phyloP scores from a whole-genome alignment of 2,888 invertebrate species.

The Aleiodes leptofemur region DNA sequence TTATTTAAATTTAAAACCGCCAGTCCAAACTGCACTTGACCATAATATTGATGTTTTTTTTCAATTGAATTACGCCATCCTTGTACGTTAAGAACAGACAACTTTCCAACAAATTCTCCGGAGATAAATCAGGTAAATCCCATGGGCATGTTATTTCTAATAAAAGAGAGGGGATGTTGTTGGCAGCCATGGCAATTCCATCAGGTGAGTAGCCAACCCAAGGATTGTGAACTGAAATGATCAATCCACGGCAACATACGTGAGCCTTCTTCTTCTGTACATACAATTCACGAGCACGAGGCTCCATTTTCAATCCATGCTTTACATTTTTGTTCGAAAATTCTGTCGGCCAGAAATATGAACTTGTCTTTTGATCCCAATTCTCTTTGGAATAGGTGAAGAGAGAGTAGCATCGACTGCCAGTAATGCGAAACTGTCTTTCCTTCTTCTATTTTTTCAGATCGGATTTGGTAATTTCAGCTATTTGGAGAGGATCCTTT shows the following conservation, averaged over 20 bases:
- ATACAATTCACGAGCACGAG: not conserved
- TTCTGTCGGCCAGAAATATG: not conserved
- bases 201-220: constrained; percentile 15
- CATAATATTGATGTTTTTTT: constrained; percentile 1
- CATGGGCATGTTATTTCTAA: constrained; percentile 13
- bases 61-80: too few relatives aligned
- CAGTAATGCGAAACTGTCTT: not conserved
- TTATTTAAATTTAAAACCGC: not conserved
- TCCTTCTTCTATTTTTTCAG: not conserved
- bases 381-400: not conserved
- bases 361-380: not conserved
- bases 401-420: not conserved
- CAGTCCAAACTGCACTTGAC: constrained; percentile 26
- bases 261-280: not conserved
- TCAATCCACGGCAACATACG: not conserved
- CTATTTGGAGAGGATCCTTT: not conserved
- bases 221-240: not conserved
- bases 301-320: not conserved
- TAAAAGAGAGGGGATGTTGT: not conserved
- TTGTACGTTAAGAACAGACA: too few relatives aligned
- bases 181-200: not conserved
- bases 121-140: not conserved
- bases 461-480: not conserved
- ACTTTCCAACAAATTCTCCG: not conserved
- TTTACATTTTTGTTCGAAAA: not conserved